Evolutionary conservation across 2,113 vertebrate species (phyloP), one percentile per base, ranked within the genome.

Genomic region (Corythoichthys haematopterus): DNA sequence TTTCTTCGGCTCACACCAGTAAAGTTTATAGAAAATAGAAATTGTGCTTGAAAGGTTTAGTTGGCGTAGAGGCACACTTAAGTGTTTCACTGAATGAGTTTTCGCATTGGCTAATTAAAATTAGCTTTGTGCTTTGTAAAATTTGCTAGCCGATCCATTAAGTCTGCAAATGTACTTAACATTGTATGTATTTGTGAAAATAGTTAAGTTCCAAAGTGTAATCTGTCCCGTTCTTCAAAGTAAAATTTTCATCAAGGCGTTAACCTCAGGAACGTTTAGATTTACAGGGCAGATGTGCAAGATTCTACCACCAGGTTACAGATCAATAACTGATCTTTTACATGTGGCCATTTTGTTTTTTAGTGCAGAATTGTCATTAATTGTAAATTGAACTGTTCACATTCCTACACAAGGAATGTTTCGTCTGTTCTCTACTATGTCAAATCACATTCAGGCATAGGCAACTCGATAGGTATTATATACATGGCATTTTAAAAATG

Each of bases 121-220:
- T 28, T 28, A 1, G 20, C 2, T 35, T 74, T 88, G 84, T 84
- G 84, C 81, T 84, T 77, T 62, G 14, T 4, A 38, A 62, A 78
- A 52, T 75, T 67, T 38, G 33, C 37, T 14, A 35, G 38, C 2
- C 68, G 9, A 57, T 58, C 6, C 2, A 33, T 8, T 7, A 43
- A 35, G 12, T 10, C 46, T 28, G 53, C 33, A 20, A 13, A 48
- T 35, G 11, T 36, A 58, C 35, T 1, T 7, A 14, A 9, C 28
- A 64, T 33, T 43, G 15, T 46, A 4, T 37, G 1, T 2, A 36
- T 66, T 69, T 64, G 35, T 38, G 61, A 20, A 57, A 35, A 36
- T 28, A 38, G 61, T 6, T 37, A 20, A 46, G 6, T 7, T 20
- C 65, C 47, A 46, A 47, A 40, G n/a, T 50, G 33, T 36, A 4